A percentile compares a stretch with the other conserved stretches of the same genome.
These are phyloP conservation scores for Erinaceus europaeus DNA, from an alignment of 2,113 vertebrate genomes.

Conservation along the genomic window DNA sequence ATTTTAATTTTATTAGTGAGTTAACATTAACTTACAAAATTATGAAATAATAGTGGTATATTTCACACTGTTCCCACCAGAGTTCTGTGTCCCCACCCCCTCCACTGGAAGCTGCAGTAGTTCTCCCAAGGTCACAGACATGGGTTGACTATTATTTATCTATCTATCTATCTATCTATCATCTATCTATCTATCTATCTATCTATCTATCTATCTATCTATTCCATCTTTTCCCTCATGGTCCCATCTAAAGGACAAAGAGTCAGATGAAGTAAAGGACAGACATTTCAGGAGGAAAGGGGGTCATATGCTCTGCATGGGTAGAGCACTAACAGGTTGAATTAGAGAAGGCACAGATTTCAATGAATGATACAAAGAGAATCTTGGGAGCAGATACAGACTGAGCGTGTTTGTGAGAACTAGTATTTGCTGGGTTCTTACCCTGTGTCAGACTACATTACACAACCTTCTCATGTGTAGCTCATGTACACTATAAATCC, in stretches of 20 bases:
- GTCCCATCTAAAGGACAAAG: background rate
- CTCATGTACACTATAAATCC: background rate
- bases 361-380: background rate
- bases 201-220: too few relatives aligned
- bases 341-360: background rate
- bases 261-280: background rate
- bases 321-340: background rate
- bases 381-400: background rate
- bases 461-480: background rate
- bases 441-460: background rate
- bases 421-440: background rate
- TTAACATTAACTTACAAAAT: too few relatives aligned
- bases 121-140: too few relatives aligned
- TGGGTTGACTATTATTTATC: too few relatives aligned
- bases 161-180: too few relatives aligned
- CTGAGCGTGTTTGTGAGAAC: background rate
- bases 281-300: background rate
- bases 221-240: too few relatives aligned
- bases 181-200: too few relatives aligned
- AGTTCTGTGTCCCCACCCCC: too few relatives aligned
- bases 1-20: too few relatives aligned
- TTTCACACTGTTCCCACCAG: too few relatives aligned
- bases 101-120: too few relatives aligned
- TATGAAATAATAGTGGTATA: too few relatives aligned
- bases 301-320: background rate